Base-by-base conservation (phyloP, 1,140 invertebrate species). In the Rhizoglyphus robini region DNA sequence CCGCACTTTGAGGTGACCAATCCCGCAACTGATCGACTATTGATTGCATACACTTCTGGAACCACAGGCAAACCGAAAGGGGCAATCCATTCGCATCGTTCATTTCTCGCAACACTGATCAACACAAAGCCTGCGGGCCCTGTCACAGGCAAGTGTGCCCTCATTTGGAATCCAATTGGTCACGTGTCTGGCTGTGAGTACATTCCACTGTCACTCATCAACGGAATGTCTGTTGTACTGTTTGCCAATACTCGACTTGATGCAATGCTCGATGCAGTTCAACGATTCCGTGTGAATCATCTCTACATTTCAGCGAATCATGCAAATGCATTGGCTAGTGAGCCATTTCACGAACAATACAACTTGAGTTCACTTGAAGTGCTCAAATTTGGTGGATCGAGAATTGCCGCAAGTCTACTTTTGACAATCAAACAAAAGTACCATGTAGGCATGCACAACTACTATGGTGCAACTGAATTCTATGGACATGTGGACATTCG, bases 51-150 rank as follows among this genome's bases (percentile, higher is more conserved):
- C 32, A 79, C 77, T 72, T 76, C 74, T 66, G 78, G 78, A n/a
- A 78, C 78, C 1, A 79, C 78, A 62, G 78, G 78, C 32, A 73
- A 74, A 68, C 78, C 78, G 5, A 79, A 79, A 68, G 78, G 76
- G 38, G 78, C 77, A 8, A 79, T 79, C 77, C 69, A 78, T 8
- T 75, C 73, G 68, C 78, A 79, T 69, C 18, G 15, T n/a, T 20
- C 13, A 11, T 13, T 49, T 4, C 20, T 63, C 3, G 61, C 61
- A n/a, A 18, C 36, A 41, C 13, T 51, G 23, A 4, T 32, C 25
- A 23, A 31, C 32, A 34, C 11, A 34, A 13, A 27, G 15, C 15
- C 23, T 46, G 18, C 41, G 41, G 23, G 3, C 41, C 18, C 2
- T n/a, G 2, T 20, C 18, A 46, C 2, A 3, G 8, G 41, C 15